These are phyloP conservation scores for Bolinopsis microptera DNA, from an alignment of 37 sponge, comb jelly and placozoan species.

Conservation along the genomic window DNA sequence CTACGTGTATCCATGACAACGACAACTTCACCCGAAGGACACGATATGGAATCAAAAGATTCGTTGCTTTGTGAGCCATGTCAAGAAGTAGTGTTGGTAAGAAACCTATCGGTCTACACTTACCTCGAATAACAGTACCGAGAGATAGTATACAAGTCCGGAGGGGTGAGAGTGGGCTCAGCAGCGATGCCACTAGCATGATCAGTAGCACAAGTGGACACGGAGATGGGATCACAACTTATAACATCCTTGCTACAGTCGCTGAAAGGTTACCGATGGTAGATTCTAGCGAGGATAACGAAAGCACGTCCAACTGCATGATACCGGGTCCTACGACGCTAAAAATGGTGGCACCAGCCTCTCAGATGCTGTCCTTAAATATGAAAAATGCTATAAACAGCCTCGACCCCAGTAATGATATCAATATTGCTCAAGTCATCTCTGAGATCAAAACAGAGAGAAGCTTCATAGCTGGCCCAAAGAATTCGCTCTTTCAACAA, in stretches of 20 bases:
- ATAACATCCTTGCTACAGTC: background rate
- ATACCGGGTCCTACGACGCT: too few relatives aligned
- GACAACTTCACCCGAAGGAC: background rate
- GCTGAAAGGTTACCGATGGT: background rate
- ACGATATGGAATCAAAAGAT: background rate
- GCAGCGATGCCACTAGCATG: too few relatives aligned
- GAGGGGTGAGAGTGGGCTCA: background rate
- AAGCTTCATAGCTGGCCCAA: background rate
- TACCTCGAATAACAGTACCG: background rate
- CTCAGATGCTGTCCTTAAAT: background rate
- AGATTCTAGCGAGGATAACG: too few relatives aligned
- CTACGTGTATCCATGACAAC: background rate
- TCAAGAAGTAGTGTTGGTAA: background rate
- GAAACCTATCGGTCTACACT: background rate
- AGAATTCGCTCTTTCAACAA: background rate
- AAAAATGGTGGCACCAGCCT: background rate
- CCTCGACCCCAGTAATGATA: background rate
- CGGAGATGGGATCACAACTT: background rate
- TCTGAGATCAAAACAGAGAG: background rate
- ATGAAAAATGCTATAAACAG: background rate
- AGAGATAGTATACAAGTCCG: background rate
- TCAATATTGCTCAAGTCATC: background rate
- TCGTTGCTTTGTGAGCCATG: background rate
- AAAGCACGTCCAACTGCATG: too few relatives aligned
- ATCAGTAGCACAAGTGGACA: too few relatives aligned